Evolutionary conservation across 2,797 vertebrate genomes (phyloP), one percentile per base, ranked within the genome.

Genomic region (Chloroceryle amazona): DNA sequence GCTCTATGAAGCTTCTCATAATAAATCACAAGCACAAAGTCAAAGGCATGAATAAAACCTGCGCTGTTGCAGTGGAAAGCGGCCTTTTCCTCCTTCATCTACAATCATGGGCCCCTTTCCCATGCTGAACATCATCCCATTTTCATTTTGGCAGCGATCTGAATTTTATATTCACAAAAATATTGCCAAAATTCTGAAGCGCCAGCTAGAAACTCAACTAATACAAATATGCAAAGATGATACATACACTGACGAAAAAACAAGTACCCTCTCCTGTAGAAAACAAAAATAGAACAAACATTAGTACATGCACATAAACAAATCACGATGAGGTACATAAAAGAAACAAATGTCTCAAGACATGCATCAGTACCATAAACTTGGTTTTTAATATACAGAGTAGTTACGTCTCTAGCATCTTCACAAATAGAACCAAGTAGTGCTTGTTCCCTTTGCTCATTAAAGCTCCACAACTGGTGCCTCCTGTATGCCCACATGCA

Each of bases 381-480:
- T 51, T 78, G 26, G 7, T 82, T 88, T 89, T 79, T 81, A 86
- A 91, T 67, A 39, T 68, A 86, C 66, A 68, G 54, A 61, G 57
- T 42, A 75, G 81, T 57, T 80, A 80, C 11, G 3, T 37, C 81
- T 88, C 84, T 67, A 86, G 47, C 82, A 95, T 68, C 81, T 84
- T 83, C 86, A 74, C 49, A 94, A 91, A 81, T 0, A 61, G 51
- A 93, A 80, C 57, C 85, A 86, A 94, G 86, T 22, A 91, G 39
- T 4, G 46, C 79, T 74, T 72, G 82, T 60, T 96, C 80, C 86
- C 87, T 84, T 78, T 86, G 75, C 80, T 96, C 91, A 79, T 93
- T 95, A 96, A 86, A 93, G 75, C 91, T 90, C 85, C 81, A 90
- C 95, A 92, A 96, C 92, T 91, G 86, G 88, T 96, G 91, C 90